Base-by-base conservation (phyloP, 1,140 invertebrate species). In the Caenorhabditis remanei region DNA sequence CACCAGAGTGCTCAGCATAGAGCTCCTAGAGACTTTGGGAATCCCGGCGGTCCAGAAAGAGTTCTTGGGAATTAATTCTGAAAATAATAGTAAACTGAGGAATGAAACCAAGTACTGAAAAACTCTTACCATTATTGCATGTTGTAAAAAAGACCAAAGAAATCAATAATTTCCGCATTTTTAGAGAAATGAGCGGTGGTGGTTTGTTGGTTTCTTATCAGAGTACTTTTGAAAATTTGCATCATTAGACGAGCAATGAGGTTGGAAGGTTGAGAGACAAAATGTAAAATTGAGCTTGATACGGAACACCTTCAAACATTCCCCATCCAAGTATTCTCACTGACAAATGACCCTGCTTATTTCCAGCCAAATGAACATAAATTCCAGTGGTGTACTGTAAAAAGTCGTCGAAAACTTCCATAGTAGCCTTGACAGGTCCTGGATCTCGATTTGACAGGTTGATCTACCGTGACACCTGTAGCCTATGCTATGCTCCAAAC, bases 281-380 rank as follows among this genome's bases (percentile, higher is more conserved):
- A n/a, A 32, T 32, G 32, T 32, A 32, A 32, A 32, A 32, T 2
- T 32, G 32, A 32, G 32, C 32, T 32, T 32, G 98, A 92, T 97
- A 98, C 41, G 95, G 95, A 58, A 94, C 94, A 0, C 94, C 82
- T 85, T 95, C 94, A 92, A 97, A 96, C 4, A 95, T 95, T 40
- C 96, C 96, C 95, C 96, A 97, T 40, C 97, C 97, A 9, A 98
- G 93, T 48, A 98, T 95, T 91, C 95, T 95, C 65, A 98, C 95
- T 40, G 97, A 96, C 93, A 98, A 96, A 14, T 96, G 96, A 48
- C 96, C 97, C 32, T 97, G 94, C 24, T 93, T 94, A 32, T 94
- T 93, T 53, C 96, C 96, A 84, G 94, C 93, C 1, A 95, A 94
- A 92, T 97, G 96, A 91, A 96, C 94, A 93, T 98, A 98, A 8